Evolutionary conservation across 2,888 invertebrate genomes (phyloP).

Genomic region (Leptinotarsa juncta): DNA sequence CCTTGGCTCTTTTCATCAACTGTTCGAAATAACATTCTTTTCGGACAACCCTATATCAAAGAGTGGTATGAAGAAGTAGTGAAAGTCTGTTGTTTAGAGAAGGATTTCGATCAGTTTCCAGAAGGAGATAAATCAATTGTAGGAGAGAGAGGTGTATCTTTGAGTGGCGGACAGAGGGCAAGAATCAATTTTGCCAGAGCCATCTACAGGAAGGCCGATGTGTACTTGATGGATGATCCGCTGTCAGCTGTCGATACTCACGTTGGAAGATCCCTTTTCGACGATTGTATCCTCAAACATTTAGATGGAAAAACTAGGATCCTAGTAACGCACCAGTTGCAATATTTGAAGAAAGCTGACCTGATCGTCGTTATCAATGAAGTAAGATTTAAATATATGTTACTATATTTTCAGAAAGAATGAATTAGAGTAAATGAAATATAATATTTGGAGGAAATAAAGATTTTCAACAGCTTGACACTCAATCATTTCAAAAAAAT

Average conservation of each 20-base stretch:
- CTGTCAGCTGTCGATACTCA: constrained; percentile 89
- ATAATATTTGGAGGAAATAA: too few species aligned
- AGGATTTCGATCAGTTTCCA: constrained; percentile 79
- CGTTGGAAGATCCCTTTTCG: constrained; percentile 86
- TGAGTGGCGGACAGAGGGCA: too few species aligned
- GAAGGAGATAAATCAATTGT: constrained; percentile 77
- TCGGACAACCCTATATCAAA: constrained; percentile 76
- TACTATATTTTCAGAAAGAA: neutral
- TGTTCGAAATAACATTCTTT: too few species aligned
- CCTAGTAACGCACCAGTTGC: too few species aligned
- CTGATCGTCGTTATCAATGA: constrained; percentile 72
- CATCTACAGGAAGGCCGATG: constrained; percentile 48
- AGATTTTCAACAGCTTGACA: too few species aligned
- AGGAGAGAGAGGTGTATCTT: constrained; percentile 70
- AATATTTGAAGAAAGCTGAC: too few species aligned
- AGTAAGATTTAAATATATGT: constrained; percentile 61
- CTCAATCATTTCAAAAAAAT: too few species aligned
- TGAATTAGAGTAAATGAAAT: too few species aligned
- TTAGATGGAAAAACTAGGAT: constrained; percentile 71
- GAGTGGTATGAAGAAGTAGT: constrained; percentile 75
- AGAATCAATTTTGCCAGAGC: too few species aligned
- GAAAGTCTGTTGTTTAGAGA: constrained; percentile 75
- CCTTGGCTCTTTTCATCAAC: too few species aligned
- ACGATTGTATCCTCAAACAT: constrained; percentile 75
- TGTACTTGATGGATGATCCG: constrained; percentile 82